Conservation (phyloP, 2,888 invertebrate species). For the Chirona hameri region DNA sequence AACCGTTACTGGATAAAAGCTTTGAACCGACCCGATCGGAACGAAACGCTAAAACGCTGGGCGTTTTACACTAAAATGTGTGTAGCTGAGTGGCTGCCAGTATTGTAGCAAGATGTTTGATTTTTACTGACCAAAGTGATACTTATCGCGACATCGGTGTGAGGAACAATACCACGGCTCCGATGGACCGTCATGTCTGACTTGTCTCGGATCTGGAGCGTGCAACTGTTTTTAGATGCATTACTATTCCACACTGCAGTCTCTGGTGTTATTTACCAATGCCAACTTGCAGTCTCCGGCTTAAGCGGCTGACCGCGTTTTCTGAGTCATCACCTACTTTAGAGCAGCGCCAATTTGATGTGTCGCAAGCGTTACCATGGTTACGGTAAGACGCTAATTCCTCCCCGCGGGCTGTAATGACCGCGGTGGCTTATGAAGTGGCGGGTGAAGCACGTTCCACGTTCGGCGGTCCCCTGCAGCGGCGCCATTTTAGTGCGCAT, state of each 20-base stretch:
- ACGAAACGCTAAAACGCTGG: neutral
- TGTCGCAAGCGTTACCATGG: neutral
- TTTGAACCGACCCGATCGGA: neutral
- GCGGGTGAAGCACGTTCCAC: neutral
- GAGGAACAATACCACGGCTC: no score
- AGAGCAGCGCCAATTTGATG: neutral
- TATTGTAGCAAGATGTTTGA: no score
- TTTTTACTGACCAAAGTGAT: no score
- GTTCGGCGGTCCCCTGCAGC: neutral
- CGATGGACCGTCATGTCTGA: no score
- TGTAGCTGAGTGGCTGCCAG: no score
- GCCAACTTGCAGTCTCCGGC: neutral
- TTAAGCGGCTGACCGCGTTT: neutral
- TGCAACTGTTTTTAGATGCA: neutral
- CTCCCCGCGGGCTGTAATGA: neutral
- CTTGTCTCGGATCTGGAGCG: no score
- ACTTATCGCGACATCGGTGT: no score
- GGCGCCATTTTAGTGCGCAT: neutral
- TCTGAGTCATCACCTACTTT: neutral
- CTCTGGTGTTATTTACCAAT: neutral
- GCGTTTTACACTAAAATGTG: no score
- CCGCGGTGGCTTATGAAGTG: neutral
- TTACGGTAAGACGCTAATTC: neutral
- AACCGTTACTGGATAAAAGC: neutral
- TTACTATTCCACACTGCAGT: neutral